Conservation (phyloP, 1,140 invertebrate genomes). For the Tribolium castaneum region DNA sequence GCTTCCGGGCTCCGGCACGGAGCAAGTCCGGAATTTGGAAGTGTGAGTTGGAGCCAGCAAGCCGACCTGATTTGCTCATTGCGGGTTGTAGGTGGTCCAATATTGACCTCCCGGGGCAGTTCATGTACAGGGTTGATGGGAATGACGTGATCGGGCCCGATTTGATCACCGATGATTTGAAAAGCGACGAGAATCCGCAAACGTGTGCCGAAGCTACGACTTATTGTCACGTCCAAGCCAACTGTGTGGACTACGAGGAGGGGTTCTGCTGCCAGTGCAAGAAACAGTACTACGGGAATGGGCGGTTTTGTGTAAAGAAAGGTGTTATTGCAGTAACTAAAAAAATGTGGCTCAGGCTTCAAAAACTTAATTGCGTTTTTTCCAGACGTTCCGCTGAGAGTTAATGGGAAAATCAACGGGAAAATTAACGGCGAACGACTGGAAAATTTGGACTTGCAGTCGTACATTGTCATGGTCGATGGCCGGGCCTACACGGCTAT, state of each 20-base stretch:
- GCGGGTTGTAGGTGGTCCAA: conserved; percentile 80
- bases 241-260: conserved; percentile 82
- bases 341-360: conserved; percentile 43
- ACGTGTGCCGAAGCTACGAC: conserved; percentile 70
- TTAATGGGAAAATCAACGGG: conserved; percentile 87
- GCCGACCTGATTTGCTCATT: neutral
- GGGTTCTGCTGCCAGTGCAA: conserved; percentile 92
- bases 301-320: conserved; percentile 85
- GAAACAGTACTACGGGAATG: conserved; percentile 88
- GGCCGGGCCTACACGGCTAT: conserved; percentile 92
- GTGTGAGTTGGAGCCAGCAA: conserved; percentile 66
- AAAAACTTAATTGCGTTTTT: conserved; percentile 3
- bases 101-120: conserved; percentile 82
- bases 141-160: conserved; percentile 76
- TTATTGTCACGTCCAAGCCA: conserved; percentile 83
- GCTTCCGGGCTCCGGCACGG: conserved; percentile 87
- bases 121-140: conserved; percentile 84
- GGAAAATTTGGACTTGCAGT: conserved; percentile 86
- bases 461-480: conserved; percentile 90
- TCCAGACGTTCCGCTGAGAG: conserved; percentile 80
- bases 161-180: conserved; percentile 64
- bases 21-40: conserved; percentile 82
- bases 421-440: conserved; percentile 81
- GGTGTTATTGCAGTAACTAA: conserved; percentile 65
- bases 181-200: conserved; percentile 50